These are phyloP conservation scores for Crotophaga sulcirostris DNA, from an alignment of 2,113 vertebrate species.

Conservation along the genomic window DNA sequence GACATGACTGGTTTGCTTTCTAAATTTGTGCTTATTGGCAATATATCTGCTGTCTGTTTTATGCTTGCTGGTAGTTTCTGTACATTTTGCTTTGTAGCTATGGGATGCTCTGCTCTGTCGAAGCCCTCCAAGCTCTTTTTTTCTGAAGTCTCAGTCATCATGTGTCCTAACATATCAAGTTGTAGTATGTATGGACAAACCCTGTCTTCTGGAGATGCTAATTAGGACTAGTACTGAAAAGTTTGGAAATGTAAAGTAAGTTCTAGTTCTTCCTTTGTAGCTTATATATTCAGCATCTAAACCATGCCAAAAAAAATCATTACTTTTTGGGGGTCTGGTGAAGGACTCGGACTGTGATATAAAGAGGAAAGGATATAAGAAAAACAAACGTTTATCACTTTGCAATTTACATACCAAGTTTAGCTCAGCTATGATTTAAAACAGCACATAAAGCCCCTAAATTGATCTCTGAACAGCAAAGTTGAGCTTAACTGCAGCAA, in stretches of 20 bases:
- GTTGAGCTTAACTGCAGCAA: constrained; percentile 21
- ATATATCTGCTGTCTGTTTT: neutral
- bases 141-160: neutral
- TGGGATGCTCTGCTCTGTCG: neutral
- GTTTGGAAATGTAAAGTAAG: neutral
- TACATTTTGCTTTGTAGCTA: neutral
- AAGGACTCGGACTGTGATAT: constrained; percentile 23
- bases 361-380: constrained; percentile 33
- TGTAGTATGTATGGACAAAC: neutral
- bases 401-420: constrained; percentile 41
- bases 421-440: constrained; percentile 63
- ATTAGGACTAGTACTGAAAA: neutral
- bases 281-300: neutral
- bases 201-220: neutral
- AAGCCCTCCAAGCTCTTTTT: neutral
- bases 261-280: neutral
- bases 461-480: constrained; percentile 35
- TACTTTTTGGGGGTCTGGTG: neutral
- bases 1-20: neutral
- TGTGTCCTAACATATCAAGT: accelerated
- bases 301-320: neutral
- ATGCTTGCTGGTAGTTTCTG: neutral
- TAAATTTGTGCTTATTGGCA: neutral
- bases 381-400: constrained; percentile 12
- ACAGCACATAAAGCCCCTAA: constrained; percentile 28